These are phyloP conservation scores for Paedocypris sp. DNA, from an alignment of 2,113 vertebrate species.

Conservation along the genomic window DNA sequence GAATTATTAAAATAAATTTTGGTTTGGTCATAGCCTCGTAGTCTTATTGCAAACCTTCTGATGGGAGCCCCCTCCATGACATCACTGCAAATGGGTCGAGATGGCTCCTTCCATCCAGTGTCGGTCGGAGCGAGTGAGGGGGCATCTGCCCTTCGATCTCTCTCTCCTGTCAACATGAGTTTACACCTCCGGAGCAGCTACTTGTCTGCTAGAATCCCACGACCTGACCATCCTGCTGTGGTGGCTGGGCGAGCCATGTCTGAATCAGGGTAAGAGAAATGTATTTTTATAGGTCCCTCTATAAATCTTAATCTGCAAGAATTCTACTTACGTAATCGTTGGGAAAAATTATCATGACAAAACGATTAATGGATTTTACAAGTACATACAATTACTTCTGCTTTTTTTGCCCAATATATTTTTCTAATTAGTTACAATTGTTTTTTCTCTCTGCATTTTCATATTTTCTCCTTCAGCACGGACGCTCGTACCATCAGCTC, in stretches of 20 bases:
- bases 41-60: conserved; percentile 83
- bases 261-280: conserved; percentile 83
- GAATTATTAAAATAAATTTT: too few species aligned
- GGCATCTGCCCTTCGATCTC: conserved; percentile 78
- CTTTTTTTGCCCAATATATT: not conserved
- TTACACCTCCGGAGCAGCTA: conserved; percentile 63
- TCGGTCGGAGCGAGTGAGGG: conserved; percentile 60
- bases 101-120: conserved; percentile 68
- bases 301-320: too few species aligned
- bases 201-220: conserved; percentile 46
- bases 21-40: conserved; percentile 72
- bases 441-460: not conserved
- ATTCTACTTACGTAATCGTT: too few species aligned
- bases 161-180: conserved; percentile 76
- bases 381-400: not conserved
- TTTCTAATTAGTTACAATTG: too few species aligned
- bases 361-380: too few species aligned
- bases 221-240: conserved; percentile 45
- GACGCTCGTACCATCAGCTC: conserved; percentile 85
- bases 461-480: conserved; percentile 52
- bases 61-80: conserved; percentile 68
- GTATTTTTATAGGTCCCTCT: too few species aligned
- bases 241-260: conserved; percentile 64
- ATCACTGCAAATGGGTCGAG: conserved; percentile 68
- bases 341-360: too few species aligned